A percentile compares a stretch with the other conserved stretches of the same genome.
phyloP scores from a whole-genome alignment of 2,888 invertebrate species.

The Odiellus spinosus region DNA sequence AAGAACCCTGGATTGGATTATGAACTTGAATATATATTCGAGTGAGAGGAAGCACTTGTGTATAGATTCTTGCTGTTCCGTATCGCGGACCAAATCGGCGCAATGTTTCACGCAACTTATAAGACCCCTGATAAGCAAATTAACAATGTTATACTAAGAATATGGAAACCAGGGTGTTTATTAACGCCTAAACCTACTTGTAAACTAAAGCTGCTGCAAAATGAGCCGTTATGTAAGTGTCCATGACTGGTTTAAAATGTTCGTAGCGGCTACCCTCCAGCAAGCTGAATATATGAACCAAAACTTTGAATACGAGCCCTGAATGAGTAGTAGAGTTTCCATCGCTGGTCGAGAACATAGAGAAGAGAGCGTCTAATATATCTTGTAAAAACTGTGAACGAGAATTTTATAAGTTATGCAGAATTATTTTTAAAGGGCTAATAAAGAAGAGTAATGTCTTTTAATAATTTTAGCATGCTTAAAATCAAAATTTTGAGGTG shows the following conservation, averaged over 20 bases:
- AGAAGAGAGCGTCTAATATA: slow-evolving; percentile 79
- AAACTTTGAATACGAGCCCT: slow-evolving; percentile 74
- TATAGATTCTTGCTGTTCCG: slow-evolving; percentile 74
- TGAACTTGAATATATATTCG: slow-evolving; percentile 80
- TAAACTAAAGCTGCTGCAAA: slow-evolving; percentile 89
- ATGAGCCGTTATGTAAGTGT: slow-evolving; percentile 82
- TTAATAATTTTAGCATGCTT: too few species aligned
- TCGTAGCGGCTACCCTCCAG: slow-evolving; percentile 81
- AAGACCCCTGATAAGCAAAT: slow-evolving; percentile 16
- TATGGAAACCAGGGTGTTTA: too few species aligned
- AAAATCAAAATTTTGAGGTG: too few species aligned
- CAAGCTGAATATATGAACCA: slow-evolving; percentile 71
- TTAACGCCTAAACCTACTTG: too few species aligned
- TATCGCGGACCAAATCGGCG: slow-evolving; percentile 61
- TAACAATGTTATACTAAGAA: too few species aligned
- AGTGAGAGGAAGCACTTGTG: slow-evolving; percentile 76
- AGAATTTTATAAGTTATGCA: too few species aligned
- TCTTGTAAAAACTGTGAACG: slow-evolving; percentile 58
- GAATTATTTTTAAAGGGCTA: too few species aligned
- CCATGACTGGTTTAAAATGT: slow-evolving; percentile 83
- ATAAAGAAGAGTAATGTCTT: too few species aligned
- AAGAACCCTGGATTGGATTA: slow-evolving; percentile 54
- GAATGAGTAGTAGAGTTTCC: slow-evolving; percentile 77
- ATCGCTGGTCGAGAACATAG: slow-evolving; percentile 82
- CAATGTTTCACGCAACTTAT: slow-evolving; percentile 66